Conservation (phyloP, 2,113 vertebrate genomes). For the Stercorarius parasiticus region DNA sequence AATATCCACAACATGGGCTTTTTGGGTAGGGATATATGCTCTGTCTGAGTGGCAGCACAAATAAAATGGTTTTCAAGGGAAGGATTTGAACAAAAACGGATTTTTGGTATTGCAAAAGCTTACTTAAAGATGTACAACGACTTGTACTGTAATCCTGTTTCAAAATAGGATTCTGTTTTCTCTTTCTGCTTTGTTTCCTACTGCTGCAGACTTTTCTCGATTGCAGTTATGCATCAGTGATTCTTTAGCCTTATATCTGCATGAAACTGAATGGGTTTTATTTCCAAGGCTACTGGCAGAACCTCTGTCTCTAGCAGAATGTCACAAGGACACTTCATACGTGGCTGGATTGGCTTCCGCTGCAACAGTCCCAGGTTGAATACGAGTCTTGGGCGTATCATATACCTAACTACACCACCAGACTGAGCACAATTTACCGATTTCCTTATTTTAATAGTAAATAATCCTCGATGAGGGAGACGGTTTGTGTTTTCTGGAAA, state of each 20-base stretch:
- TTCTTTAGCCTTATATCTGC: background rate
- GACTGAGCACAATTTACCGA: background rate
- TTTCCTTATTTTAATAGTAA: background rate
- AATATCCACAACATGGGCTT: accelerated
- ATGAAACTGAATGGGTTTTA: background rate
- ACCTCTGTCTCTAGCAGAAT: background rate
- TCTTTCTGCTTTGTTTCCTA: background rate
- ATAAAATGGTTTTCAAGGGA: background rate
- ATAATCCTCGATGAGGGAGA: background rate
- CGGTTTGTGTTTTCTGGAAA: background rate
- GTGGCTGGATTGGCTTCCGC: background rate
- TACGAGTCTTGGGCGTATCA: accelerated
- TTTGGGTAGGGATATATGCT: background rate
- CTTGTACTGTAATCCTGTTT: background rate
- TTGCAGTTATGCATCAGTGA: background rate
- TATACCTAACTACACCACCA: background rate
- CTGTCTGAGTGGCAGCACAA: background rate
- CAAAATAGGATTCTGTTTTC: background rate
- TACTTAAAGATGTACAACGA: background rate
- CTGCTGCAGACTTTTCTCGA: background rate
- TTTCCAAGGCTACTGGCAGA: background rate
- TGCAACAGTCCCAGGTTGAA: background rate
- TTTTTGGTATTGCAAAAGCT: background rate
- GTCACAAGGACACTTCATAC: background rate
- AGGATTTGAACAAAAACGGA: background rate